phyloP scores from a whole-genome alignment of 2,113 vertebrate genomes.

The Corydoras maculifer region DNA sequence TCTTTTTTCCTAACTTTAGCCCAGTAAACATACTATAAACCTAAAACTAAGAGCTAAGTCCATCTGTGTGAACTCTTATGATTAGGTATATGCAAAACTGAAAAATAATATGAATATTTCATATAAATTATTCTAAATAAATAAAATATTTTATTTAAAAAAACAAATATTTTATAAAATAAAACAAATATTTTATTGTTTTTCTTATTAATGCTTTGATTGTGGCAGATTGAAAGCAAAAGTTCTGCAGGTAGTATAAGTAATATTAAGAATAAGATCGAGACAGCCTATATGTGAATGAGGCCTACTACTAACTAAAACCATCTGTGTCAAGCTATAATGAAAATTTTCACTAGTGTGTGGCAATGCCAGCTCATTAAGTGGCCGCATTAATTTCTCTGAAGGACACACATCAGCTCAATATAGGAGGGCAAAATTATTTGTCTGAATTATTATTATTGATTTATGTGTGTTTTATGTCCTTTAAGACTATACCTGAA shows the following conservation, averaged over 20 bases:
- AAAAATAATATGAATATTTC: too few species aligned
- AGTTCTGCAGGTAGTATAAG: too few species aligned
- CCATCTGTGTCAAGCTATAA: constrained; percentile 45
- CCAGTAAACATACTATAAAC: background rate
- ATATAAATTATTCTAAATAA: too few species aligned
- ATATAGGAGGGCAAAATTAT: constrained; percentile 22
- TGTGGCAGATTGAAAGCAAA: too few species aligned
- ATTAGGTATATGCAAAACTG: too few species aligned
- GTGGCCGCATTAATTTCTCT: constrained; percentile 35
- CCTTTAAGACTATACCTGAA: background rate
- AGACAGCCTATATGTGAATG: constrained; percentile 34
- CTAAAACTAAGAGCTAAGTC: too few species aligned
- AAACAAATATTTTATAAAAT: too few species aligned
- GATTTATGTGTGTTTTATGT: background rate
- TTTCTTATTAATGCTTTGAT: too few species aligned
- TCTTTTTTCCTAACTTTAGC: constrained; percentile 38
- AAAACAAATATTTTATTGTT: too few species aligned
- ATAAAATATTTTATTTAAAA: too few species aligned
- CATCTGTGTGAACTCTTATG: too few species aligned
- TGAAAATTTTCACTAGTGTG: constrained; percentile 43
- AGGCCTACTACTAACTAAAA: constrained; percentile 36
- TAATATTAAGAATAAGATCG: constrained; percentile 30
- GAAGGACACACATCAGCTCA: constrained; percentile 29
- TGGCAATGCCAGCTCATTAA: constrained; percentile 40
- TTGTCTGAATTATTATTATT: background rate